Base-by-base conservation (phyloP, 2,888 invertebrate genomes). In the Pinctada fucata region DNA sequence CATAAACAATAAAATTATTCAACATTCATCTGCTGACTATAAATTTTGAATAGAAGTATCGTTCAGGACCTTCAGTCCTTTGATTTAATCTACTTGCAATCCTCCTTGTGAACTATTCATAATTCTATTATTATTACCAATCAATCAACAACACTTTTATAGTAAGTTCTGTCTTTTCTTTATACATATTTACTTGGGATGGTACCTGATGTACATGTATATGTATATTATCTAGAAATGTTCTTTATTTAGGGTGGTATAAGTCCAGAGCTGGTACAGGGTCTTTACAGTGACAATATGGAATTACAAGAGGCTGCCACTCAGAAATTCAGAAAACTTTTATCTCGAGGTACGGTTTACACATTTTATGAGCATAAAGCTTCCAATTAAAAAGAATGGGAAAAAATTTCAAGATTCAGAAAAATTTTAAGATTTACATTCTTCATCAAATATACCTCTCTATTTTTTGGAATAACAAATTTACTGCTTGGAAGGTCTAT, bases 311-410 rank as follows among this genome's bases (percentile, higher is more conserved):
- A 98, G 83, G 93, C 94, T 89, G 97, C 97, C 3, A 97, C 97
- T 80, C 97, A 98, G 92, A 97, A 96, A 91, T 97, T 98, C 93
- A 94, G 99, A 79, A 98, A 98, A 93, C 94, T 99, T 73, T 93
- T 99, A 75, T 98, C 98, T 85, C 95, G 96, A 92, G 93, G 93
- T 92, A 82, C 6, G 6, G 13, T 31, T 31, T 31, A 31, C 31
- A 31, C 31, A 31, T 31, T 31, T 31, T 31, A 31, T 31, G 31
- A 31, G 31, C 31, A 31, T 31, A 31, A 31, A 31, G 31, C 31
- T 31, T 31, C 31, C 31, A 31, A 31, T 31, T 31, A 31, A 31
- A 31, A 31, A 31, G 31, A 31, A 31, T 31, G 31, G 31, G 31
- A 31, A 31, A 31, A 31, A 31, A 31, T 31, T 31, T 31, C 31